Evolutionary conservation across 2,797 vertebrate genomes (phyloP), one percentile per base, ranked within the genome.

Genomic region (Sebastiscus tertius): DNA sequence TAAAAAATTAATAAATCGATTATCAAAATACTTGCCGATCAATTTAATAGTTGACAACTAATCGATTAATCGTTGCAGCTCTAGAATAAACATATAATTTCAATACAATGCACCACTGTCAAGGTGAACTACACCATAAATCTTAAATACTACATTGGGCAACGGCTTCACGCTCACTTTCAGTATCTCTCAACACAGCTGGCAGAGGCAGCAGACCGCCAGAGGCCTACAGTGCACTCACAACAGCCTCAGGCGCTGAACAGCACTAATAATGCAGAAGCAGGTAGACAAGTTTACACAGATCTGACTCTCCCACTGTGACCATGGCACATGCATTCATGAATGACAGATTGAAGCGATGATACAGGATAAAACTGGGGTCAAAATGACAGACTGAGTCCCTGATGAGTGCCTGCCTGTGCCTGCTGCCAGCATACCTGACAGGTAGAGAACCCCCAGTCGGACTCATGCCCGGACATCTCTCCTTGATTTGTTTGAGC

Each of bases 211-310:
- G 60, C 60, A 33, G 67, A 56, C 31, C 46, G 52, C 34, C 63
- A 71, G n/a, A 70, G 26, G 24, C 34, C 31, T 6, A 18, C 42
- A 16, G 16, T 7, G 7, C 26, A 20, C 33, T 27, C 18, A 14
- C 18, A 29, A 54, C 33, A 56, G 69, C 67, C 59, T 71, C 60
- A 0, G 54, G 63, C 52, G 12, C 64, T 76, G 52, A 79, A 58
- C 22, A 31, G 24, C 12, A 33, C 2, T 49, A 49, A 49, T 36
- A 1, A 24, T 1, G 12, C 22, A 74, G 31, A 58, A 29, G 42
- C n/a, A 16, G 36, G 34, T 26, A 20, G 56, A 61, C 71, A 61
- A 39, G 77, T 61, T 88, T 16, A 56, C n/a, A 82, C 80, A 84
- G 42, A 81, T 67, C 70, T 64, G 54, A 65, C 79, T 82, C n/a